phyloP scores from a whole-genome alignment of 2,888 invertebrate species.

The Brenthis daphne region DNA sequence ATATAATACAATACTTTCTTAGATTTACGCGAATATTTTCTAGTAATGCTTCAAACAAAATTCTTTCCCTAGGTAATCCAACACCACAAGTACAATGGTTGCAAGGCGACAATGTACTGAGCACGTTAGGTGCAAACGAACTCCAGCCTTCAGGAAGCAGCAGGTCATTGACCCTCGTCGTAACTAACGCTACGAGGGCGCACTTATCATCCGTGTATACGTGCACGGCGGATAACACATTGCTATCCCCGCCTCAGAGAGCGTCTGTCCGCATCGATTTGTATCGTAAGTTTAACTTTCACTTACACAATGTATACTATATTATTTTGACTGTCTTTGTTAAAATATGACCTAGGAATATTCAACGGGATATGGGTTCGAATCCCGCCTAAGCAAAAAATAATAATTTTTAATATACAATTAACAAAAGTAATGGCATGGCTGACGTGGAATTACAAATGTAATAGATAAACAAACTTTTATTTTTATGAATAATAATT shows the following conservation, averaged over 20 bases:
- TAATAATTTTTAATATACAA: too few species aligned
- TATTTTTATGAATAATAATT: too few species aligned
- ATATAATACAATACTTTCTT: not conserved
- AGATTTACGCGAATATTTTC: not conserved
- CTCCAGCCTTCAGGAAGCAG: constrained; percentile 53
- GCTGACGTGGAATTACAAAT: too few species aligned
- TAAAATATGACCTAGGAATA: too few species aligned
- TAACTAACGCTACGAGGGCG: constrained; percentile 76
- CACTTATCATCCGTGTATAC: constrained; percentile 85
- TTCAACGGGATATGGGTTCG: too few species aligned
- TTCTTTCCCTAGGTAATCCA: constrained; percentile 59
- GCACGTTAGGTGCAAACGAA: constrained; percentile 59
- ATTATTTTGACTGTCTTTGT: not conserved
- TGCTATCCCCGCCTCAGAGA: constrained; percentile 84
- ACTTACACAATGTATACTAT: not conserved
- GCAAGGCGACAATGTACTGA: constrained; percentile 65
- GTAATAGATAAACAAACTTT: too few species aligned
- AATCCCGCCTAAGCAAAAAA: too few species aligned
- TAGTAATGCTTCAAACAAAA: not conserved
- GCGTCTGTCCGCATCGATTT: constrained; percentile 86
- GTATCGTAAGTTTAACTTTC: constrained; percentile 78
- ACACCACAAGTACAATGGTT: constrained; percentile 74
- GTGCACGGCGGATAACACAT: constrained; percentile 87
- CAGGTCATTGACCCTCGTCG: constrained; percentile 59
- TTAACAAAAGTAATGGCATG: too few species aligned